Evolutionary conservation across 1,140 invertebrate species (phyloP).

Genomic region (Akabosia matsudoensis): DNA sequence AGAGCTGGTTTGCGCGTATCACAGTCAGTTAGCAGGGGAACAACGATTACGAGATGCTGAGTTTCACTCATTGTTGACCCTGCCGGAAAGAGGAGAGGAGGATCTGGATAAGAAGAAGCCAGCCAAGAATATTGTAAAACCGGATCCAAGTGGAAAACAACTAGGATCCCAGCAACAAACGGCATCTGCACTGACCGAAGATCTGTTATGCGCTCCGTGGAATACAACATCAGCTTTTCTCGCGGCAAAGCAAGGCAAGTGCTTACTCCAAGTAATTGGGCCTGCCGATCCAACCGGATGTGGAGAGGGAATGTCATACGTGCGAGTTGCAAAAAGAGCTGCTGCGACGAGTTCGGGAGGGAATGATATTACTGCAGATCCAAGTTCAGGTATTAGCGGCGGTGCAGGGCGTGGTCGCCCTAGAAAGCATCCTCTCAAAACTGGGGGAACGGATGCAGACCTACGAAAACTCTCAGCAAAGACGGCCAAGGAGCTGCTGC

Average conservation of each 20-base stretch:
- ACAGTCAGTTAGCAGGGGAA: conserved; percentile 63
- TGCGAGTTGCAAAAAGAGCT: conserved; percentile 57
- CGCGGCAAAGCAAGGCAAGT: conserved; percentile 63
- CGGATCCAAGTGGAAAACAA: conserved; percentile 58
- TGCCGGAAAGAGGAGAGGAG: neutral
- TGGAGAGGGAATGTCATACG: conserved; percentile 67
- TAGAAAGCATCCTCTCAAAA: neutral
- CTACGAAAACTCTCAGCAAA: conserved; percentile 61
- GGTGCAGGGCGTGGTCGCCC: too few species aligned
- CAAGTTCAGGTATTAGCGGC: too few species aligned
- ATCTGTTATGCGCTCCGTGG: conserved; percentile 66
- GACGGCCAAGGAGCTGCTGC: conserved; percentile 62
- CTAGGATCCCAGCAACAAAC: conserved; percentile 50
- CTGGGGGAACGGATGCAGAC: conserved; percentile 64
- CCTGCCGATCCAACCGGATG: conserved; percentile 58
- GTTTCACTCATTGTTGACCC: neutral
- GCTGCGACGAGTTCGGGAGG: too few species aligned
- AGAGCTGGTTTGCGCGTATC: conserved; percentile 67
- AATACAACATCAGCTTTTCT: conserved; percentile 66
- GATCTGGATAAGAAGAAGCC: conserved; percentile 2
- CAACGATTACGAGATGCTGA: conserved; percentile 55
- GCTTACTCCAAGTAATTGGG: conserved; percentile 58
- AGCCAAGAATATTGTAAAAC: neutral
- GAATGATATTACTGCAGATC: too few species aligned
- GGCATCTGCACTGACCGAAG: conserved; percentile 60